Evolutionary conservation across 1,140 invertebrate genomes (phyloP).

Genomic region (Polypedilum vanderplanki): DNA sequence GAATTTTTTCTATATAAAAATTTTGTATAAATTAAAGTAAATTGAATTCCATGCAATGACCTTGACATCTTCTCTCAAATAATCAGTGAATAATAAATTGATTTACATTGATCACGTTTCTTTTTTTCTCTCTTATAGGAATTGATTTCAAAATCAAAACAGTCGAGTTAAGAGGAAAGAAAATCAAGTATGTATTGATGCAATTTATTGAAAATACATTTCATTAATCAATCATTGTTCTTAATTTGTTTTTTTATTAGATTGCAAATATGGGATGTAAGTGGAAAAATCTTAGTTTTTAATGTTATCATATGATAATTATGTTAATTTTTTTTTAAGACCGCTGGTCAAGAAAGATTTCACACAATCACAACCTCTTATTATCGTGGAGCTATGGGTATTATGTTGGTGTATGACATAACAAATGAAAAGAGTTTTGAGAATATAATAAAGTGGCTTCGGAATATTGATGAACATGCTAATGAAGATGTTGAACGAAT

Average conservation of each 20-base stretch:
- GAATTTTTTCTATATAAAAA: too few species aligned
- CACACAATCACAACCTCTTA: slow-evolving; percentile 97
- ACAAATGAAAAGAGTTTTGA: slow-evolving; percentile 98
- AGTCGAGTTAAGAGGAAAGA: slow-evolving; percentile 93
- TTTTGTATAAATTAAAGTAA: background rate
- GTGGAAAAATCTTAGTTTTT: slow-evolving; percentile 30
- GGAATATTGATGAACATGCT: slow-evolving; percentile 98
- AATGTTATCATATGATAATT: background rate
- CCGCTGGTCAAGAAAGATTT: slow-evolving; percentile 90
- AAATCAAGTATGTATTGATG: slow-evolving; percentile 75
- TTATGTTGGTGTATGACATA: slow-evolving; percentile 98
- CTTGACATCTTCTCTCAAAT: background rate
- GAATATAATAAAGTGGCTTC: slow-evolving; percentile 96
- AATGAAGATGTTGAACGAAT: slow-evolving; percentile 99
- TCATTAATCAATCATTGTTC: too few species aligned
- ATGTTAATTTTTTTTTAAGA: slow-evolving; percentile 50
- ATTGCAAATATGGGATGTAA: slow-evolving; percentile 84
- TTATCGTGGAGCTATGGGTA: slow-evolving; percentile 96
- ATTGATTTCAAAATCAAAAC: slow-evolving; percentile 99
- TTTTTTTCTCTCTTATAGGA: slow-evolving; percentile 58
- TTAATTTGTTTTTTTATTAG: too few species aligned
- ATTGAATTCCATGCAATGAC: background rate
- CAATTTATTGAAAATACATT: too few species aligned
- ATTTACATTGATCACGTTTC: background rate
- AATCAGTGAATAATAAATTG: background rate